These are phyloP conservation scores for Itoplectis maculator DNA, from an alignment of 2,888 invertebrate genomes.

Conservation along the genomic window DNA sequence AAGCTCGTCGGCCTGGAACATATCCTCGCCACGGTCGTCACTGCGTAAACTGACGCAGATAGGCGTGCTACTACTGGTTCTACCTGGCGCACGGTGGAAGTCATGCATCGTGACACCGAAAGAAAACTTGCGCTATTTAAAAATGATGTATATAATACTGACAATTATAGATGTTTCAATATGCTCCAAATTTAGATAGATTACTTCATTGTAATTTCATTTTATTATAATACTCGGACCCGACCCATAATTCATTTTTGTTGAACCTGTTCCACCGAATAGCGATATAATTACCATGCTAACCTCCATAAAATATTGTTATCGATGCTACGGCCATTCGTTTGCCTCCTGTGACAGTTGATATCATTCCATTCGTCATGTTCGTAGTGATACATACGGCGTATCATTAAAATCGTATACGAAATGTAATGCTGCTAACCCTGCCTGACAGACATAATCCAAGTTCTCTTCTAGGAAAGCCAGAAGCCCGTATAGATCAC, in stretches of 20 bases:
- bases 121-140: conserved; percentile 16
- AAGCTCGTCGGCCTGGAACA: conserved; percentile 54
- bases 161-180: background rate
- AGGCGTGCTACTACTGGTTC: conserved; percentile 23
- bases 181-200: too few species aligned
- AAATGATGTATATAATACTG: background rate
- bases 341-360: background rate
- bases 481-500: conserved; percentile 56
- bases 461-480: conserved; percentile 24
- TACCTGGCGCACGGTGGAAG: background rate
- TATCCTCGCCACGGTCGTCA: conserved; percentile 33
- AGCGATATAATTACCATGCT: too few species aligned
- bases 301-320: too few species aligned
- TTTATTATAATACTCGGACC: too few species aligned
- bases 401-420: conserved; percentile 54
- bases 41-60: conserved; percentile 34
- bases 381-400: background rate
- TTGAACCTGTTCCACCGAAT: too few species aligned
- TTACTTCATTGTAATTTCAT: too few species aligned
- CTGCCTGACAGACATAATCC: conserved; percentile 42
- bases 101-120: conserved; percentile 31
- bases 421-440: conserved; percentile 36
- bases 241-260: too few species aligned
- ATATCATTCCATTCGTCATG: background rate
- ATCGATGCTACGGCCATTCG: background rate